Conservation (phyloP, 2,888 invertebrate species). For the Sacculina carcini region DNA sequence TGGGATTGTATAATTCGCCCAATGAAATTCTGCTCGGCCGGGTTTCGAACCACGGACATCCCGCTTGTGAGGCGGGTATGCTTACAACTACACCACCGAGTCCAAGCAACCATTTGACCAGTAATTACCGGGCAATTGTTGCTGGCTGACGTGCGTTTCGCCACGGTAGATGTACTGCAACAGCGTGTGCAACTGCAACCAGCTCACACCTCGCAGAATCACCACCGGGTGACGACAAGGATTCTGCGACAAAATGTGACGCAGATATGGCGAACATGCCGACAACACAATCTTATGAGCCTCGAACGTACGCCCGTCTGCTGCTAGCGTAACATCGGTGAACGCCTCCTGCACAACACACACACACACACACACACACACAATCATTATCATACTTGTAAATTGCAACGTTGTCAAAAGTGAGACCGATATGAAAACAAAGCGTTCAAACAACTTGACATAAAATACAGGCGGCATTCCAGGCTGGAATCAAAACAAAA, state of each 20-base stretch:
- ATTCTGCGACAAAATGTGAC: constrained; percentile 4
- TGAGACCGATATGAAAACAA: too few species aligned
- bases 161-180: constrained; percentile 9
- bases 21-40: too few species aligned
- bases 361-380: too few species aligned
- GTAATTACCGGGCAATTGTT: constrained; percentile 1
- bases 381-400: too few species aligned
- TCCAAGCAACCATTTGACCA: background rate
- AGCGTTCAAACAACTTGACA: too few species aligned
- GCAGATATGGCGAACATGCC: constrained; percentile 7
- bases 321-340: constrained; percentile 6
- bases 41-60: too few species aligned
- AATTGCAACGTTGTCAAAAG: background rate
- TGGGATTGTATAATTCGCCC: too few species aligned
- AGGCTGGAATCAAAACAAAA: too few species aligned
- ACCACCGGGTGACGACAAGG: constrained; percentile 9
- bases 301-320: constrained; percentile 6
- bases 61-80: too few species aligned
- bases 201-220: constrained; percentile 6
- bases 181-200: constrained; percentile 4
- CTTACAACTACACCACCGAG: too few species aligned
- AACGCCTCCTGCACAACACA: constrained; percentile 7
- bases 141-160: constrained; percentile 5
- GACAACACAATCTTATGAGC: constrained; percentile 9
- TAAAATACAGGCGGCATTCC: too few species aligned